These are phyloP conservation scores for Limnephilus lunatus DNA, from an alignment of 2,888 invertebrate species.

Conservation along the genomic window DNA sequence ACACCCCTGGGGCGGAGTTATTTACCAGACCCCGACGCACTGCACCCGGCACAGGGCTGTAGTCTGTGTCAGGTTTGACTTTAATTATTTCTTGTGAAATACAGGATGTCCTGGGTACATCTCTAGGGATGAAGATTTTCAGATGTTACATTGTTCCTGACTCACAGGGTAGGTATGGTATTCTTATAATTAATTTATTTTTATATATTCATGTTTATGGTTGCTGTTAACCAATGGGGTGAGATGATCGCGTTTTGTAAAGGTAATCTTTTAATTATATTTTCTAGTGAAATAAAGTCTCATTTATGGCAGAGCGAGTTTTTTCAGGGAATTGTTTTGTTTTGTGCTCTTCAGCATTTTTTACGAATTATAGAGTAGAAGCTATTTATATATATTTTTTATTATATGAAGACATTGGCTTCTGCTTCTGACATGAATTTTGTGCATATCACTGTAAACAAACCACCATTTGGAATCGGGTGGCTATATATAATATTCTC, in stretches of 20 bases:
- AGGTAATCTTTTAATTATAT: too few species aligned
- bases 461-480: too few species aligned
- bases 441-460: too few species aligned
- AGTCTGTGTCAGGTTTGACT: background rate
- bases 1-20: background rate
- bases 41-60: background rate
- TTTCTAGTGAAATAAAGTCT: too few species aligned
- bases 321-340: too few species aligned
- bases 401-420: too few species aligned
- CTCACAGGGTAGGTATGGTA: background rate
- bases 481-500: too few species aligned
- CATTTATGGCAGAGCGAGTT: too few species aligned
- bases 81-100: slow-evolving; percentile 2
- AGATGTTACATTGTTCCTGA: background rate
- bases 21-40: background rate
- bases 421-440: too few species aligned
- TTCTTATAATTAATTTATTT: background rate
- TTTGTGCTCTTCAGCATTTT: too few species aligned
- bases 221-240: background rate
- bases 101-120: background rate
- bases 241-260: background rate
- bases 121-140: background rate
- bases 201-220: background rate
- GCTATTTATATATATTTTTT: too few species aligned
- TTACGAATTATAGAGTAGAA: too few species aligned